Base-by-base conservation (phyloP, 2,888 invertebrate genomes). In the Reticulitermes lucifugus region DNA sequence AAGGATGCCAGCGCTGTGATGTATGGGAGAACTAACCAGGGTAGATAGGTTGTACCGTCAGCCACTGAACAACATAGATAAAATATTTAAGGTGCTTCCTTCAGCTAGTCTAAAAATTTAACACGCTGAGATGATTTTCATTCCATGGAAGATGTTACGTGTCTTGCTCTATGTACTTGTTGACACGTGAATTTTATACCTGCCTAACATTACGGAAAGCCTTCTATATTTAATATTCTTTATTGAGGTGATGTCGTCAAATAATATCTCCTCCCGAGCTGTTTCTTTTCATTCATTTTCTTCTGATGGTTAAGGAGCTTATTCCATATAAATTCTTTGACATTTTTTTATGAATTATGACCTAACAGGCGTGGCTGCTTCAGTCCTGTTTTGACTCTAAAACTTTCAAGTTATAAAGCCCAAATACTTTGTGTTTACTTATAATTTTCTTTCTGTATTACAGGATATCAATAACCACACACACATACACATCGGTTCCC, bases 21-120 rank as follows among this genome's bases (percentile, higher is more conserved):
- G 65, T 65, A 65, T n/a, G 65, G 25, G 14, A 9, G n/a, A 5
- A 10, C 65, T 65, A 65, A 65, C 65, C 65, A 25, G n/a, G 22
- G 12, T 21, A 18, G 60, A 60, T 60, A 60, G 21, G 25, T n/a
- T 7, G 65, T 65, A 25, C 65, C n/a, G 1, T 25, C 25, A 25
- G 6, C 65, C 65, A 7, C 65, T 65, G 65, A n/a, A 65, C 25
- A 25, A 25, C 2, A 25, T 9, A n/a, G 25, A 65, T 65, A 65
- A 65, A 65, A 65, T 65, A 65, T 65, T 65, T 25, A 65, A 10
- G 14, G n/a, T 65, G 65, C 14, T 65, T 65, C 65, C 73, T 73
- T 73, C 35, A 73, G 18, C 35, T 7, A 21, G 73, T 73, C 35
- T 73, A 41, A 73, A 73, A 73, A 41, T 73, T 73, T 73, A 73